Evolutionary conservation across 2,888 invertebrate genomes (phyloP).

Genomic region (Dromius quadrimaculatus): DNA sequence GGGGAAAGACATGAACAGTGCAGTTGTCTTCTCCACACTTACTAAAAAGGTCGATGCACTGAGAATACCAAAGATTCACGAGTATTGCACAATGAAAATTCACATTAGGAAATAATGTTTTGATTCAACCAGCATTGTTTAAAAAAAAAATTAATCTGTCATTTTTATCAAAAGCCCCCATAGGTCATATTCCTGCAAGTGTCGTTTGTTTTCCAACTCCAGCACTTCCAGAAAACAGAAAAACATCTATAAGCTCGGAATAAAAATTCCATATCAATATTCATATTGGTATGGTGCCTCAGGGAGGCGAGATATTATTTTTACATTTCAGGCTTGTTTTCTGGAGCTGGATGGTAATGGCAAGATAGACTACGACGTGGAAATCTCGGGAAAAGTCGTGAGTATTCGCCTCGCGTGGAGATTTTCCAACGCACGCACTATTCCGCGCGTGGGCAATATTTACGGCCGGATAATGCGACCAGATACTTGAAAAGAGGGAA

Average conservation of each 20-base stretch:
- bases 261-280: slow-evolving; percentile 24
- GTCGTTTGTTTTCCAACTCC: background rate
- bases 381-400: slow-evolving; percentile 18
- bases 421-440: slow-evolving; percentile 1
- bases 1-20: too few relatives aligned
- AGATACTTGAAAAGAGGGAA: slow-evolving; percentile 30
- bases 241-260: slow-evolving; percentile 1
- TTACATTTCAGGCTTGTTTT: slow-evolving; percentile 28
- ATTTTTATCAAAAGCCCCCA: background rate
- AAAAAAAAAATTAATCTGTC: too few relatives aligned
- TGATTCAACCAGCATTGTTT: too few relatives aligned
- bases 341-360: too few relatives aligned
- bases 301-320: slow-evolving; percentile 19
- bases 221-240: background rate
- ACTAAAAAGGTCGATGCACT: too few relatives aligned
- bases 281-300: background rate
- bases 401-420: slow-evolving; percentile 18
- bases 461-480: slow-evolving; percentile 14
- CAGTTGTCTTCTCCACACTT: too few relatives aligned
- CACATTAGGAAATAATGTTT: too few relatives aligned
- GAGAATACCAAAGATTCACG: too few relatives aligned
- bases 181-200: background rate
- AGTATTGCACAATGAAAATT: too few relatives aligned
- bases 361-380: slow-evolving; percentile 10
- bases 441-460: slow-evolving; percentile 18